Evolutionary conservation across 1,140 invertebrate genomes (phyloP).

Genomic region (Lordiphosa clarofinis): DNA sequence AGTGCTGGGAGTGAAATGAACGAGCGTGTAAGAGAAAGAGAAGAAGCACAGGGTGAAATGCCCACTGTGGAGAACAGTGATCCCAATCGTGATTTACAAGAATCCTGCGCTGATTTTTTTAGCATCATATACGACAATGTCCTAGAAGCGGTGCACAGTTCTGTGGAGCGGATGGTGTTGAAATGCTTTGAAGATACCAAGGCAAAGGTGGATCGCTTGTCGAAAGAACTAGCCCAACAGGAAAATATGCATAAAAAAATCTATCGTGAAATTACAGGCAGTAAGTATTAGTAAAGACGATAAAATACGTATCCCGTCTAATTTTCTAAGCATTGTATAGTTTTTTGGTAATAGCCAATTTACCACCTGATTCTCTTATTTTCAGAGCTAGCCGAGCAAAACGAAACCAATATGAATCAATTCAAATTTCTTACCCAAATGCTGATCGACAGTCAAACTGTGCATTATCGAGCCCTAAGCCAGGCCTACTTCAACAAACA

Average conservation of each 20-base stretch:
- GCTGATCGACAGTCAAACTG: constrained; percentile 58
- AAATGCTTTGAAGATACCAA: constrained; percentile 44
- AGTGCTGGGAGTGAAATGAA: not conserved
- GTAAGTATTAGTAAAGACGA: constrained; percentile 28
- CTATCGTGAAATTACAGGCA: constrained; percentile 28
- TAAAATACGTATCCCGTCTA: too few species aligned
- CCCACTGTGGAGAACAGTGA: not conserved
- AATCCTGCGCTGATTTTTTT: constrained; percentile 54
- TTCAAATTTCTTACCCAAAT: constrained; percentile 63
- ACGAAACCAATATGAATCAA: constrained; percentile 52
- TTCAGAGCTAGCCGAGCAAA: constrained; percentile 44
- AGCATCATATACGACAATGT: constrained; percentile 58
- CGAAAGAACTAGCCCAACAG: constrained; percentile 26
- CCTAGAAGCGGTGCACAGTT: constrained; percentile 42
- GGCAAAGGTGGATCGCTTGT: constrained; percentile 24
- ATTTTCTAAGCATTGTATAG: too few species aligned
- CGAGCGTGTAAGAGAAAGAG: not conserved
- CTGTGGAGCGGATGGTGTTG: constrained; percentile 28
- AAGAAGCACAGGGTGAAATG: not conserved
- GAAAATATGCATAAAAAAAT: constrained; percentile 26
- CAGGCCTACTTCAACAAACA: constrained; percentile 7
- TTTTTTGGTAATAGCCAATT: too few species aligned
- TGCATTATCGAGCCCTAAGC: constrained; percentile 35
- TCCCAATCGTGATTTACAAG: constrained; percentile 30
- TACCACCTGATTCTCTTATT: not conserved